These are phyloP conservation scores for Loxodonta africana DNA, from an alignment of 2,113 vertebrate species.

Conservation along the genomic window DNA sequence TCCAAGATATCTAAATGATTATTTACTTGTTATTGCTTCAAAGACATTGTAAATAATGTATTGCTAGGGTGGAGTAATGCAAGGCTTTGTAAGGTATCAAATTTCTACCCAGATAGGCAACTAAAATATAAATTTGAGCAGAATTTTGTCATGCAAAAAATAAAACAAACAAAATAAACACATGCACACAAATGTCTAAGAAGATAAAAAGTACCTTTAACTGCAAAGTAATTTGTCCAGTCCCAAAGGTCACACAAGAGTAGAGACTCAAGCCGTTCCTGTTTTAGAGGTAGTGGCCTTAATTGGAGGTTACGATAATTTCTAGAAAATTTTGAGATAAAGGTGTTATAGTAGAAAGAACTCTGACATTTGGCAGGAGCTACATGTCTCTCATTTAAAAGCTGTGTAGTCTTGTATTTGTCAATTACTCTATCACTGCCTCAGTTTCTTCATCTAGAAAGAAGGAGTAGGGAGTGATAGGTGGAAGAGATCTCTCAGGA, in stretches of 20 bases:
- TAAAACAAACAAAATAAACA: not conserved
- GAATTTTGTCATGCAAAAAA: not conserved
- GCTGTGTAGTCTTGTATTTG: not conserved
- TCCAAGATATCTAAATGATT: not conserved
- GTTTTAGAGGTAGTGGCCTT: not conserved
- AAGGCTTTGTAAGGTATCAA: not conserved
- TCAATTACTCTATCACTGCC: not conserved
- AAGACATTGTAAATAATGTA: not conserved
- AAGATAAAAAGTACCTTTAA: not conserved
- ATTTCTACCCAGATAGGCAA: not conserved
- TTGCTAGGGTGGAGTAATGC: not conserved
- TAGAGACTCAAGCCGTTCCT: not conserved
- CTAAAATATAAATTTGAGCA: conserved; percentile 25
- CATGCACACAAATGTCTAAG: not conserved
- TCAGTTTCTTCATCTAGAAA: not conserved
- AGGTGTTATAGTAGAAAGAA: not conserved
- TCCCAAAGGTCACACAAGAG: not conserved
- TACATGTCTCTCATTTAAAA: not conserved
- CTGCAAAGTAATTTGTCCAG: not conserved
- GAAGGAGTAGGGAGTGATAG: not conserved
- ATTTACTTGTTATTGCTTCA: not conserved
- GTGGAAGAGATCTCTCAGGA: not conserved
- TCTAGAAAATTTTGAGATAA: not conserved
- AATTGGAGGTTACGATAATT: not conserved
- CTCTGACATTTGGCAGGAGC: not conserved